Evolutionary conservation across 2,797 vertebrate species (phyloP).

Genomic region (Brachyalestes nurse): DNA sequence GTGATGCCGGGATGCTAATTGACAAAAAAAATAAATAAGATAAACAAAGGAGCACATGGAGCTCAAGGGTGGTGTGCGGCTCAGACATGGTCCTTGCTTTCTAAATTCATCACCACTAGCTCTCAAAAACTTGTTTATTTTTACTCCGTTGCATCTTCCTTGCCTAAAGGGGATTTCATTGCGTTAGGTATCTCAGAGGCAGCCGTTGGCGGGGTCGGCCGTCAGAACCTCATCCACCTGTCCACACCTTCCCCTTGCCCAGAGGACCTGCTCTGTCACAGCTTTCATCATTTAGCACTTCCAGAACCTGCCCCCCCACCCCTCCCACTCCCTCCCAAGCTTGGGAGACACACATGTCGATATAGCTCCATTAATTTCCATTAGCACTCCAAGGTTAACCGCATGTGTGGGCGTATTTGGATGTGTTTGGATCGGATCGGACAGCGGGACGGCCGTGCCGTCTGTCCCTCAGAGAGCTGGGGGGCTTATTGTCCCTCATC

Average conservation of each 20-base stretch:
- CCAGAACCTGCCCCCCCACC: neutral
- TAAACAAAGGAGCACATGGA: neutral
- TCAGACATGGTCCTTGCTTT: neutral
- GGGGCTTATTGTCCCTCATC: neutral
- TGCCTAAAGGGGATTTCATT: neutral
- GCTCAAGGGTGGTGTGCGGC: neutral
- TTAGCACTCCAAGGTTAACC: conserved; percentile 41
- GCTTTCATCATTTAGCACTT: conserved; percentile 20
- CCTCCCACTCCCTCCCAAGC: neutral
- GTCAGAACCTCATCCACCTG: conserved; percentile 23
- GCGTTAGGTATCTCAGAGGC: neutral
- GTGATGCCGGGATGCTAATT: neutral
- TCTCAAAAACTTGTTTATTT: neutral
- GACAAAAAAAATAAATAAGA: neutral
- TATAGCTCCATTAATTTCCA: conserved; percentile 58
- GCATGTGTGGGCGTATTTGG: neutral
- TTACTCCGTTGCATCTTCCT: neutral
- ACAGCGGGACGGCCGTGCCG: neutral
- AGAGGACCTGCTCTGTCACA: neutral
- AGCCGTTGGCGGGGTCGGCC: neutral
- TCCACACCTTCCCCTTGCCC: neutral
- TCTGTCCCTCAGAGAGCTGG: neutral
- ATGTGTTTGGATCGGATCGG: neutral
- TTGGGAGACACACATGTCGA: conserved; percentile 45
- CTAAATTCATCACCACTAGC: neutral